Conservation (phyloP, 2,888 invertebrate genomes). For the Agrilus biguttatus region DNA sequence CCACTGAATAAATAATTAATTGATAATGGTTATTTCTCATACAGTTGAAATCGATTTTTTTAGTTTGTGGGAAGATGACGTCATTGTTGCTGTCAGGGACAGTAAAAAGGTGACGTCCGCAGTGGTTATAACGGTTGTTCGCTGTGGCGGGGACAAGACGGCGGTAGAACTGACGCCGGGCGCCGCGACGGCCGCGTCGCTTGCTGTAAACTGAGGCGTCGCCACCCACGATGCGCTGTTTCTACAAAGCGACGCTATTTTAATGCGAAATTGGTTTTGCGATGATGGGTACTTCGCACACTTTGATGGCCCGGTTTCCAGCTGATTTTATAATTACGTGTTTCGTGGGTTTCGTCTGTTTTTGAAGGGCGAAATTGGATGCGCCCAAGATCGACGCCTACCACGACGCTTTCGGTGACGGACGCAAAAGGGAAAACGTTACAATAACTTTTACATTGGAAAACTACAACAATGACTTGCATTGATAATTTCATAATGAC, state of each 20-base stretch:
- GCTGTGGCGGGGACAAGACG: neutral
- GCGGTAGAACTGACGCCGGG: constrained; percentile 8
- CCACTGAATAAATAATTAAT: too few relatives aligned
- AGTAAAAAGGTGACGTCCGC: too few relatives aligned
- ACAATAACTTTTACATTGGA: too few relatives aligned
- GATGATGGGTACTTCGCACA: constrained; percentile 24
- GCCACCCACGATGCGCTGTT: constrained; percentile 18
- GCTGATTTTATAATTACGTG: constrained; percentile 27
- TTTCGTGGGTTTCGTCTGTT: constrained; percentile 15
- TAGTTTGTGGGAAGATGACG: too few relatives aligned
- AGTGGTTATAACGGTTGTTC: too few relatives aligned
- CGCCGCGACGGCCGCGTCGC: constrained; percentile 10
- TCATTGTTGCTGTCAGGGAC: too few relatives aligned
- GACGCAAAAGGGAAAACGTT: too few relatives aligned
- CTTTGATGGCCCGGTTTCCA: constrained; percentile 27
- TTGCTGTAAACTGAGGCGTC: constrained; percentile 12
- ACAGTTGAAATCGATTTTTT: too few relatives aligned
- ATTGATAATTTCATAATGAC: too few relatives aligned
- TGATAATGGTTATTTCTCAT: too few relatives aligned
- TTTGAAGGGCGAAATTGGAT: constrained; percentile 12
- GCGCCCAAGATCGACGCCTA: neutral
- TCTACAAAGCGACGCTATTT: constrained; percentile 23
- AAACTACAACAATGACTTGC: too few relatives aligned
- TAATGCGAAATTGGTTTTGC: constrained; percentile 29
- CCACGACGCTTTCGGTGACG: too few relatives aligned